Evolutionary conservation across 2,888 invertebrate species (phyloP), one percentile per base, ranked within the genome.

Genomic region (Tachina fera): DNA sequence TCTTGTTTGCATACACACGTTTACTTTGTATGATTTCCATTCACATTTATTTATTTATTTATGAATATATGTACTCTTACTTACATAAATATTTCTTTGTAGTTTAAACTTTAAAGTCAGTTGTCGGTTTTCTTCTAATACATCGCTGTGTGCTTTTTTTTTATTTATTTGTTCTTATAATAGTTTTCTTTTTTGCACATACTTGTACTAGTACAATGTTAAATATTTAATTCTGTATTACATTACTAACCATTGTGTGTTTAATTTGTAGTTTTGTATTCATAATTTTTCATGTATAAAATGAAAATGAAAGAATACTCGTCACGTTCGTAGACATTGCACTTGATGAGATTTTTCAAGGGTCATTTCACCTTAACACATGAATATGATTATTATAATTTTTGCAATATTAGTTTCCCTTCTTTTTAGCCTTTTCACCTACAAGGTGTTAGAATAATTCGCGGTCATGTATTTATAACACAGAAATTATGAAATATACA

Each of bases 341-440:
- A 83, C 86, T 86, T 86, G 86, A 83, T 53, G 82, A 67, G 58
- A 72, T 84, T 77, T 87, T 86, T 86, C 70, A 78, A 79, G 77
- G 79, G 70, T 81, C 84, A 70, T 76, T 82, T 84, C 67, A 82
- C 67, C 75, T 72, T 45, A 63, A 68, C 22, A 41, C 47, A n/a
- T 31, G n/a, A 78, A 45, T 82, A 68, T 68, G 49, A 45, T 82
- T 78, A 5, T 39, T 39, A 39, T 75, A 49, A 2, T 53, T 58
- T 67, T 39, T 10, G 19, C 22, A 56, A 14, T 22, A 72, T 60
- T 51, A 39, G 58, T 49, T 47, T 9, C 14, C 13, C 68, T 70
- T 41, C 58, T 41, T 43, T 47, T 10, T 65, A 16, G 39, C 51
- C 41, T 70, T 56, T 41, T 41, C 19, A 19, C 3, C 49, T 49